Percentiles rank a stretch among this genome's conserved stretches.
Conservation (phyloP, 2,797 vertebrate species). For the Dendrocincla tyrannina region DNA sequence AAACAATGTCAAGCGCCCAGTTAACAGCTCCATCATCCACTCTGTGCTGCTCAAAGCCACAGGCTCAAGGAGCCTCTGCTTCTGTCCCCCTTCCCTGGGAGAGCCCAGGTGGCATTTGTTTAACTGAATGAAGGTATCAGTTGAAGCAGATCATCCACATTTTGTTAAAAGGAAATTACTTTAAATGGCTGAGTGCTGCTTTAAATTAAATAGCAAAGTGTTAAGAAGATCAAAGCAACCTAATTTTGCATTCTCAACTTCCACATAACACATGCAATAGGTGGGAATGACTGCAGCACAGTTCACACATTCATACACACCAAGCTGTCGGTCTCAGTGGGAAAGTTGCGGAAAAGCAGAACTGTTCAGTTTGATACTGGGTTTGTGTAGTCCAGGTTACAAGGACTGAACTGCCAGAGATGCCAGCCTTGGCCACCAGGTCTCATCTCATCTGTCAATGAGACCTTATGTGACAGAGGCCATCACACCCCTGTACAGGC, state of each 20-base stretch:
- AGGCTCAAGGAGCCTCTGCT: background rate
- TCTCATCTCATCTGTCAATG: fast-evolving
- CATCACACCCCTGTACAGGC: background rate
- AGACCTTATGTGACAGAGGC: background rate
- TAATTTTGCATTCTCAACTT: background rate
- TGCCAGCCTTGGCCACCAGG: background rate
- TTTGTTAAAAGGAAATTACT: background rate
- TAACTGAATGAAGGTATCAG: background rate
- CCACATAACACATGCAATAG: background rate
- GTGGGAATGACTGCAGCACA: background rate
- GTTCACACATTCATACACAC: background rate
- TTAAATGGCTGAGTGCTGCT: background rate
- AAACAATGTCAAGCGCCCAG: background rate
- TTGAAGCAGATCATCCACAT: background rate
- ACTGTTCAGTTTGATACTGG: background rate
- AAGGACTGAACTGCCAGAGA: background rate
- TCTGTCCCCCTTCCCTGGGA: fast-evolving
- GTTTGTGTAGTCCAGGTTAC: background rate
- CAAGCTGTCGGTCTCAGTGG: background rate
- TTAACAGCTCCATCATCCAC: background rate
- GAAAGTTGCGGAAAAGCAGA: background rate
- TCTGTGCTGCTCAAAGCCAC: fast-evolving
- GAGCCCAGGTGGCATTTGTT: background rate
- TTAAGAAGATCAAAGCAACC: conserved; percentile 17
- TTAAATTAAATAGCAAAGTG: background rate